Evolutionary conservation across 2,888 invertebrate genomes (phyloP).

Genomic region (Leptinotarsa haldemani): DNA sequence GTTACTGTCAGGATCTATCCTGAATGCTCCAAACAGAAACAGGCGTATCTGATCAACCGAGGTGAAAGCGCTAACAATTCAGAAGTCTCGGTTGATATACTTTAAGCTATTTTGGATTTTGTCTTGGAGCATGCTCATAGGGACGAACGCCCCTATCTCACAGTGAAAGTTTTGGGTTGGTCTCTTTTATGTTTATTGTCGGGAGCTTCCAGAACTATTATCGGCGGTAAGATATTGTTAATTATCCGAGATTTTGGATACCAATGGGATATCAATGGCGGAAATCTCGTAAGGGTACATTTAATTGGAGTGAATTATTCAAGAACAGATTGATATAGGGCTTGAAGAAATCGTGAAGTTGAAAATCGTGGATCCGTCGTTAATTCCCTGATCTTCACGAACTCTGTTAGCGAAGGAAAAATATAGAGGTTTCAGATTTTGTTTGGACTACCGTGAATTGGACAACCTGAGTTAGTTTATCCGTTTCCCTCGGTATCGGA

Average conservation of each 20-base stretch:
- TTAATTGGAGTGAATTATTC: too few relatives aligned
- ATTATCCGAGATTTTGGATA: background rate
- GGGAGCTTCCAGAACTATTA: background rate
- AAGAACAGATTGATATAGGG: too few relatives aligned
- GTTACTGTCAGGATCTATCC: conserved; percentile 7
- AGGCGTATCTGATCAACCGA: background rate
- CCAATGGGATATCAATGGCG: conserved; percentile 14
- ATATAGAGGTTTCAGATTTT: too few relatives aligned
- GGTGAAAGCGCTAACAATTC: background rate
- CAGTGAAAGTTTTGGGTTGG: conserved; percentile 14
- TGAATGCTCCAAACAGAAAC: background rate
- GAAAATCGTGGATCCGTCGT: too few relatives aligned
- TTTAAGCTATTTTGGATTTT: conserved; percentile 1
- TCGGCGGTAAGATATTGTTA: background rate
- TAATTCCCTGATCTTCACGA: too few relatives aligned
- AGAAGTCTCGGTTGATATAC: background rate
- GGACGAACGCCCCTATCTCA: conserved; percentile 24
- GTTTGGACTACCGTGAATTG: too few relatives aligned
- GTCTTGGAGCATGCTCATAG: conserved; percentile 14
- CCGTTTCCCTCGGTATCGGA: too few relatives aligned
- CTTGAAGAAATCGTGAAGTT: too few relatives aligned
- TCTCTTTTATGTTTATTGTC: too few relatives aligned
- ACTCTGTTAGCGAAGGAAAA: too few relatives aligned
- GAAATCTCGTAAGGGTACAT: too few relatives aligned
- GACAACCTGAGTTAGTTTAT: too few relatives aligned